Percentiles rank a stretch among this genome's conserved stretches.
Conservation (phyloP, 1,140 invertebrate genomes). For the Brachionus rubens region DNA sequence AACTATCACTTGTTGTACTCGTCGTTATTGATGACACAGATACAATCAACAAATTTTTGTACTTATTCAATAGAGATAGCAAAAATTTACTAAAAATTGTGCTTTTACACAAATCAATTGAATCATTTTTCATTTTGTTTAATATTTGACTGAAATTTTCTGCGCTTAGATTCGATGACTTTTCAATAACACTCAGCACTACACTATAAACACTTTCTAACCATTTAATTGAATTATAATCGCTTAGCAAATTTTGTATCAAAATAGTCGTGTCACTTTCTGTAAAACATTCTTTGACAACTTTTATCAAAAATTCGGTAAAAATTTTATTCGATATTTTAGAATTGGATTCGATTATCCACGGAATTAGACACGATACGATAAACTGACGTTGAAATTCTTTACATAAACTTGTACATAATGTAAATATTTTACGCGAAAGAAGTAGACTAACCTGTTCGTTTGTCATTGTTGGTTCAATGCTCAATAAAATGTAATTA, state of each 20-base stretch:
- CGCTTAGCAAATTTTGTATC: background rate
- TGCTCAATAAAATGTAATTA: background rate
- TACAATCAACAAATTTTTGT: background rate
- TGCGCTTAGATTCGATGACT: background rate
- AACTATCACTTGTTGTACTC: background rate
- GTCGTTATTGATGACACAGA: background rate
- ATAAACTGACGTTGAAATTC: slow-evolving; percentile 5
- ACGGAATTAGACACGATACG: background rate
- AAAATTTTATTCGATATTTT: slow-evolving; percentile 22
- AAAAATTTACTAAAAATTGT: slow-evolving; percentile 29
- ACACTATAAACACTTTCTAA: slow-evolving; percentile 10
- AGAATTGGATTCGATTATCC: background rate
- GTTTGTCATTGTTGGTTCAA: background rate
- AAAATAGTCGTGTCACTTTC: background rate
- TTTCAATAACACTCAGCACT: background rate
- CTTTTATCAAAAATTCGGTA: slow-evolving; percentile 1
- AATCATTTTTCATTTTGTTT: slow-evolving; percentile 31
- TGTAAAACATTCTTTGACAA: background rate
- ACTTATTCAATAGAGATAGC: slow-evolving; percentile 1
- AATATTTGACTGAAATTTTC: background rate
- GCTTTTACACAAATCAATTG: slow-evolving; percentile 4
- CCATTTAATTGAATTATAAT: background rate
- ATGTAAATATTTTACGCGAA: background rate
- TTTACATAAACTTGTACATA: background rate
- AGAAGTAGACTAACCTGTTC: background rate